Conservation (phyloP, 30 jellyfish, hydroid and myxozoan species). For the Turritopsis rubra region DNA sequence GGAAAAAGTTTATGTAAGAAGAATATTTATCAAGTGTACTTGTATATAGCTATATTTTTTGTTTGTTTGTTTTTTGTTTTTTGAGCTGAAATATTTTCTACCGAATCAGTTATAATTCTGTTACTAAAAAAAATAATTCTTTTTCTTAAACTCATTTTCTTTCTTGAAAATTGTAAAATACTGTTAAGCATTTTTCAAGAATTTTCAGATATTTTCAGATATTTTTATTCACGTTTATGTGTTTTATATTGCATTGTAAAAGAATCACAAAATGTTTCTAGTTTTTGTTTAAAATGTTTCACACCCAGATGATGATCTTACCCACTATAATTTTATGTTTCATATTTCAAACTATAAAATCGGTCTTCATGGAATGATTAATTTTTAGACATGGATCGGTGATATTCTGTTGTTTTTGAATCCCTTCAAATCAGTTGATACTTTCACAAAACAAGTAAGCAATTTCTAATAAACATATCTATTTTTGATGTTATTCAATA, state of each 20-base stretch:
- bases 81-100: not conserved
- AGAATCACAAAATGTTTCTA: not conserved
- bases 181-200: too few relatives aligned
- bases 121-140: too few relatives aligned
- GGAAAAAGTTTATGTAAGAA: conserved; percentile 50
- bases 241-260: too few relatives aligned
- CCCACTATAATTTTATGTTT: not conserved
- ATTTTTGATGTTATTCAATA: too few relatives aligned
- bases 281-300: not conserved
- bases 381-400: conserved; percentile 55
- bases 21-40: not conserved
- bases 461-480: not conserved
- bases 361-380: too few relatives aligned
- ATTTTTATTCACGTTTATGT: too few relatives aligned
- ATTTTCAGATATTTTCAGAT: too few relatives aligned
- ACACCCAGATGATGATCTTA: too few relatives aligned
- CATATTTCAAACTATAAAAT: too few relatives aligned
- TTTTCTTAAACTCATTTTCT: too few relatives aligned
- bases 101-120: not conserved
- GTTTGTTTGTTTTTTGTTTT: not conserved
- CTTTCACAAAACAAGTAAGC: not conserved
- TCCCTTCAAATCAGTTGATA: conserved; percentile 15
- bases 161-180: too few relatives aligned
- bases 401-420: conserved; percentile 57
- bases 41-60: not conserved